Base-by-base conservation (phyloP, 2,797 vertebrate species). In the Myotis pilosus region DNA sequence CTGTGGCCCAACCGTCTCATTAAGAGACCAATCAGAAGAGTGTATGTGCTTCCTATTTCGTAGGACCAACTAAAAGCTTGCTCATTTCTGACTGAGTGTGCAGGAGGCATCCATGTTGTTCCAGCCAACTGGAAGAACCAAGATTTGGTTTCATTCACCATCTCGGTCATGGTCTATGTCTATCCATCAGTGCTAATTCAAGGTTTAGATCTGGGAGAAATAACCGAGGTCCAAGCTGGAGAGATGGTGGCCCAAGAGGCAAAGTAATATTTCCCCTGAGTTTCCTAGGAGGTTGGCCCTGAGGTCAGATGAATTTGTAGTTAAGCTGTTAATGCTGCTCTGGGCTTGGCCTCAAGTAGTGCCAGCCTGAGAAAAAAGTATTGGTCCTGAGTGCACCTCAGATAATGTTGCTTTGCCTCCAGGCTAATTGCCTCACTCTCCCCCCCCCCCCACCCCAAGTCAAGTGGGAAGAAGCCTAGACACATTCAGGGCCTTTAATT, bases 1-100 rank as follows among this genome's bases (percentile, higher is more conserved):
- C 36, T 81, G 41, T 78, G 78, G 22, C 33, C 94, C 53, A 33
- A 72, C 44, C 38, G 30, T 66, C 15, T 1, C 10, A 81, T 0
- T 38, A 95, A 93, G 60, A 95, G 49, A 17, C 91, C 89, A 94
- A 94, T 94, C 53, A 87, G 53, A 33, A 30, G 25, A 89, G 38
- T 60, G 33, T 10, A 75, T 87, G 78, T 86, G 19, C 44, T 89
- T 92, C 33, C 55, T 41, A 64, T 5, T 12, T 9, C 20, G 2
- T 30, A 80, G 1, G 2, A 81, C 72, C 62, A 94, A 92, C 4
- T 84, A 66, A 55, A 88, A n/a, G 41, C 38, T 89, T 89, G 51
- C 13, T 87, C 36, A 87, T 68, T 91, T 91, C 68, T 94, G 89
- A 95, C 33, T 55, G 82, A n/a, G n/a, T n/a, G n/a, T n/a, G n/a